Conservation (phyloP, 1,140 invertebrate species). For the Steinernema feltiae region DNA sequence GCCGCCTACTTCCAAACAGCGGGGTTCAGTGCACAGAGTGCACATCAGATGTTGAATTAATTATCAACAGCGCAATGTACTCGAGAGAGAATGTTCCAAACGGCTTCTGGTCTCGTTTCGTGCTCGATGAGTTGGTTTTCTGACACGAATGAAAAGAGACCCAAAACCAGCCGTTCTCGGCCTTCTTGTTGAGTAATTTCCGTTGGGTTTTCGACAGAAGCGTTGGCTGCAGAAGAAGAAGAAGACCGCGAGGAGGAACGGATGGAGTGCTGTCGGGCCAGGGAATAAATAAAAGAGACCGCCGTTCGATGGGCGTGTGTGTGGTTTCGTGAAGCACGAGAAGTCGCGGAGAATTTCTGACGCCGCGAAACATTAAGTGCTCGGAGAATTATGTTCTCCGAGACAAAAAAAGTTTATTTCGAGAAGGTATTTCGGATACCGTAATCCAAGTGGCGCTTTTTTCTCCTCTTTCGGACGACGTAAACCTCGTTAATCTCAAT, state of each 20-base stretch:
- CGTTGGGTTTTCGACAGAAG: background rate
- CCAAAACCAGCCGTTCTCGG: too few species aligned
- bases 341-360: conserved; percentile 11
- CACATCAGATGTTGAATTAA: background rate
- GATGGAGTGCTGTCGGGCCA: background rate
- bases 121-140: too few species aligned
- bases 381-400: conserved; percentile 2
- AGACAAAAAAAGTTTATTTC: background rate
- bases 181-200: background rate
- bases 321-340: conserved; percentile 7
- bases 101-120: too few species aligned
- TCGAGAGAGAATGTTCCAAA: background rate
- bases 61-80: background rate
- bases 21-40: background rate
- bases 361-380: conserved; percentile 8
- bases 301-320: conserved; percentile 14
- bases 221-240: background rate
- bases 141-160: too few species aligned
- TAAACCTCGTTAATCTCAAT: too few species aligned
- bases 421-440: too few species aligned
- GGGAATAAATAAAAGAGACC: conserved; percentile 14
- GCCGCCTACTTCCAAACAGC: too few species aligned
- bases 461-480: too few species aligned
- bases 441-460: too few species aligned
- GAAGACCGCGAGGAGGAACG: too few species aligned